Conservation (phyloP, 2,888 invertebrate genomes). For the Acanthococcus lagerstroemiae region DNA sequence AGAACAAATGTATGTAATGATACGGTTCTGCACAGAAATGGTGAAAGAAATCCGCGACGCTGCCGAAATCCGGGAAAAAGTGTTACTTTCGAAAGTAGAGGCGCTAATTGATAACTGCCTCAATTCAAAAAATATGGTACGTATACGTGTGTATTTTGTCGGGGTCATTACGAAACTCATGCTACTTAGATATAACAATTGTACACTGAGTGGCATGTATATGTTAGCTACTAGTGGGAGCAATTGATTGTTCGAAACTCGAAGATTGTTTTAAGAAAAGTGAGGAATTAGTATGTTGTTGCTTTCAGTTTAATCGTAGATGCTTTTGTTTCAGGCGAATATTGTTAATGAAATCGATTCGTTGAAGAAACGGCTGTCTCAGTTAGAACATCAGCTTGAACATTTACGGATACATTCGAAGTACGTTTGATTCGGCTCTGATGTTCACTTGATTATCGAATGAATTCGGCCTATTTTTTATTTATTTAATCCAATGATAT, state of each 20-base stretch:
- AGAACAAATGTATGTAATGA: too few relatives aligned
- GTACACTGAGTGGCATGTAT: too few relatives aligned
- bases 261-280: background rate
- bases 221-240: too few relatives aligned
- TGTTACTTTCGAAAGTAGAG: constrained; percentile 15
- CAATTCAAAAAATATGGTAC: constrained; percentile 7
- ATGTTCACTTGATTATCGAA: too few relatives aligned
- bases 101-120: background rate
- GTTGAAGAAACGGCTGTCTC: constrained; percentile 4
- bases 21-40: constrained; percentile 12
- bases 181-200: too few relatives aligned
- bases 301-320: background rate
- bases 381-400: constrained; percentile 18
- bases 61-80: constrained; percentile 14
- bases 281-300: background rate
- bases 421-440: too few relatives aligned
- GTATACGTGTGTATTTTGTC: too few relatives aligned
- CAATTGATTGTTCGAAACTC: background rate
- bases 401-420: constrained; percentile 26
- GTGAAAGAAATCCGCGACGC: constrained; percentile 22
- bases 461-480: too few relatives aligned
- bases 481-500: too few relatives aligned
- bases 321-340: background rate
- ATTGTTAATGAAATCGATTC: constrained; percentile 14
- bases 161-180: too few relatives aligned